These are phyloP conservation scores for Leptothorax acervorum DNA, from an alignment of 2,888 invertebrate species.

Conservation along the genomic window DNA sequence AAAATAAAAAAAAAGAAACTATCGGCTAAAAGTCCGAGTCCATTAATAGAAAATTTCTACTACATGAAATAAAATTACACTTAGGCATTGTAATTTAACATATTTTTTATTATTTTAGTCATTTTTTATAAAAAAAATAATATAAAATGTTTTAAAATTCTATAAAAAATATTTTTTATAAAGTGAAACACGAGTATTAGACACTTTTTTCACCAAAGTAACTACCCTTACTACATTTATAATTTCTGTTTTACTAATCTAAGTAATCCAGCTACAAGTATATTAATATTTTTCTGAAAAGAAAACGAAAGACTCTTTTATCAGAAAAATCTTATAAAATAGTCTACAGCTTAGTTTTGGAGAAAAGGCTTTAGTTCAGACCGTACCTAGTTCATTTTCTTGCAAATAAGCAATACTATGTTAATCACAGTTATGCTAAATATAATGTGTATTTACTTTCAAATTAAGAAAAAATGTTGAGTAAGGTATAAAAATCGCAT, in stretches of 20 bases:
- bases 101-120: neutral
- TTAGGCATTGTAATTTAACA: neutral
- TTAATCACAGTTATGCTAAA: neutral
- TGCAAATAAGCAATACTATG: neutral
- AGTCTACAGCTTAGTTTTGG: too few species aligned
- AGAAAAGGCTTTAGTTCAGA: too few species aligned
- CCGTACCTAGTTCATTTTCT: too few species aligned
- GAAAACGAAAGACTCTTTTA: neutral
- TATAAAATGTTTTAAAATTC: neutral
- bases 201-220: neutral
- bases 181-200: neutral
- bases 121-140: neutral
- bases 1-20: neutral
- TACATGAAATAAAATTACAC: neutral
- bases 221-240: neutral
- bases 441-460: neutral
- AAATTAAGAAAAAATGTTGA: neutral
- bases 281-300: neutral
- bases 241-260: neutral
- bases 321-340: too few species aligned
- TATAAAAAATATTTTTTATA: neutral
- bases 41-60: neutral
- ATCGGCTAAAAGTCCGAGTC: neutral
- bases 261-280: neutral
- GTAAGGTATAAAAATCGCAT: neutral